A percentile compares a stretch with the other conserved stretches of the same genome.
phyloP scores from a whole-genome alignment of 2,888 invertebrate genomes.

The Hymenopus coronatus region DNA sequence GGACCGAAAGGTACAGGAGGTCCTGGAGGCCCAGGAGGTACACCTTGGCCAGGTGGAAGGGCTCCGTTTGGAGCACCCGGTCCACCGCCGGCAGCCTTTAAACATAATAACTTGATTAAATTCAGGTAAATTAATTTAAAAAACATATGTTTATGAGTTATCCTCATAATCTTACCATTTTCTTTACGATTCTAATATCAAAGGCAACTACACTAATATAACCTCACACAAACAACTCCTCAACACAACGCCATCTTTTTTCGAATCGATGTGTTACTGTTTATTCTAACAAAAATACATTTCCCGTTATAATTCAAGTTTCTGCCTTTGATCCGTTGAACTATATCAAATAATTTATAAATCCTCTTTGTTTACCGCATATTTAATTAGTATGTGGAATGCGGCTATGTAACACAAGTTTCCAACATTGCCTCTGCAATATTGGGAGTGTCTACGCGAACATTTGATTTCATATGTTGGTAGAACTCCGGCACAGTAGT shows the following conservation, averaged over 20 bases:
- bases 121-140: neutral
- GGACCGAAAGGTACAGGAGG: conserved; percentile 2
- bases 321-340: neutral
- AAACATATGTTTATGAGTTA: neutral
- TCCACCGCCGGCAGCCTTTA: neutral
- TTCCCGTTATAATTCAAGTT: neutral
- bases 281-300: neutral
- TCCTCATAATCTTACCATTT: neutral
- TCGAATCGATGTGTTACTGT: neutral
- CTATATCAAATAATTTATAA: neutral
- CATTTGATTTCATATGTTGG: neutral
- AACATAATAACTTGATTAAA: neutral
- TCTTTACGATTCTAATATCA: neutral
- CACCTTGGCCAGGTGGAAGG: neutral
- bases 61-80: conserved; percentile 2
- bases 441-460: too few species aligned
- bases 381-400: too few species aligned
- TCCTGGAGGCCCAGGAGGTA: neutral
- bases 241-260: neutral
- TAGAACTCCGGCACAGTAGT: neutral
- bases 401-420: neutral
- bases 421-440: neutral
- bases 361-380: neutral
- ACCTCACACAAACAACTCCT: neutral
- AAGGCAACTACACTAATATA: neutral